phyloP scores from a whole-genome alignment of 1,140 invertebrate genomes.

The Zaprionus lachaisei region DNA sequence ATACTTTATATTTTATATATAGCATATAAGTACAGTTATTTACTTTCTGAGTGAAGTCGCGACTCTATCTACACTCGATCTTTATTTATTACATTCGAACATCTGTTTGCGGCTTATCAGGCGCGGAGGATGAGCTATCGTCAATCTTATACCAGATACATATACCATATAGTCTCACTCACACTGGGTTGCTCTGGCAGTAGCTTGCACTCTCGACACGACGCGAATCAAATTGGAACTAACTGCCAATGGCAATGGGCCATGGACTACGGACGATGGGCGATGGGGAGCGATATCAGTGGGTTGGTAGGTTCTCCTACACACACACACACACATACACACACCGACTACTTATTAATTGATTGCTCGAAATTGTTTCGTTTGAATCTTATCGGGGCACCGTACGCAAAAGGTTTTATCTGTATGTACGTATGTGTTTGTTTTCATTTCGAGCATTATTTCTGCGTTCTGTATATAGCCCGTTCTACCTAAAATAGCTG shows the following conservation, averaged over 20 bases:
- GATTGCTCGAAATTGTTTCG: constrained; percentile 71
- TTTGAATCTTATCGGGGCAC: constrained; percentile 40
- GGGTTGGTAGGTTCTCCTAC: constrained; percentile 20
- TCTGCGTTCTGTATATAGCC: constrained; percentile 5
- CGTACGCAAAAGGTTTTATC: constrained; percentile 62
- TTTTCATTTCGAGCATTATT: constrained; percentile 46
- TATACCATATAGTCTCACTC: constrained; percentile 25
- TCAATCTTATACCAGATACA: constrained; percentile 40
- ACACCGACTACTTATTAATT: constrained; percentile 64
- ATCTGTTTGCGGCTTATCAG: constrained; percentile 18
- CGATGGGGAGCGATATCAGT: constrained; percentile 57
- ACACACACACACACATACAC: background rate
- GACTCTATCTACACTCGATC: constrained; percentile 48
- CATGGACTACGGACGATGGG: background rate
- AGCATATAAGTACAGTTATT: background rate
- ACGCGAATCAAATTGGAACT: constrained; percentile 73
- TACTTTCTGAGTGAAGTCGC: constrained; percentile 11
- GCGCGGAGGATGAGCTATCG: constrained; percentile 40
- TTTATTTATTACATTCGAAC: constrained; percentile 55
- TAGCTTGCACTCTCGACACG: constrained; percentile 66
- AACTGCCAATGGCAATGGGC: constrained; percentile 55
- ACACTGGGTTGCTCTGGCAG: constrained; percentile 29
- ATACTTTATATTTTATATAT: constrained; percentile 16
- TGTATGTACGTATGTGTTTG: constrained; percentile 62
- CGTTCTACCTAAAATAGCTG: background rate